Evolutionary conservation across 2,888 invertebrate genomes (phyloP).

Genomic region (Toxonevra muliebris): DNA sequence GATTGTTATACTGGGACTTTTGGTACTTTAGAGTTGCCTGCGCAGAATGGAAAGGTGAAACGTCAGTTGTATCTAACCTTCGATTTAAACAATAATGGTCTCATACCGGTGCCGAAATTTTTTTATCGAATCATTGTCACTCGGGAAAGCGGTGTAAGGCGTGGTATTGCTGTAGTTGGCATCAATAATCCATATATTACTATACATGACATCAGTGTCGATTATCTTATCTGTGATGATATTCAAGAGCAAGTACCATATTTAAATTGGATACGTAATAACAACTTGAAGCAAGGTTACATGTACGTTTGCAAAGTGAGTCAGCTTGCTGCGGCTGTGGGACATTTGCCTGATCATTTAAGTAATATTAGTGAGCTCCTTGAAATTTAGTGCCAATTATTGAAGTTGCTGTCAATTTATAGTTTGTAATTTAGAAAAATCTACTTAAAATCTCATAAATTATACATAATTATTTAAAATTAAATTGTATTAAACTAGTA

Average conservation of each 20-base stretch:
- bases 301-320: conserved; percentile 54
- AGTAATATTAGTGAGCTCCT: conserved; percentile 45
- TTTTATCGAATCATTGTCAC: conserved; percentile 69
- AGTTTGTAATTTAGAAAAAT: too few relatives aligned
- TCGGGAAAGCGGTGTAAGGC: conserved; percentile 29
- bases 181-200: conserved; percentile 61
- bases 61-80: conserved; percentile 58
- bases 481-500: too few relatives aligned
- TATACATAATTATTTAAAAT: too few relatives aligned
- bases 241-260: conserved; percentile 47
- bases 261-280: conserved; percentile 48
- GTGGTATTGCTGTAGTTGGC: conserved; percentile 68
- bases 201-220: conserved; percentile 45
- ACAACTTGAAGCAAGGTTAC: conserved; percentile 50
- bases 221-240: conserved; percentile 54
- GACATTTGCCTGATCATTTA: conserved; percentile 46
- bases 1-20: conserved; percentile 69
- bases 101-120: conserved; percentile 67
- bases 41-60: conserved; percentile 18
- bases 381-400: conserved; percentile 21
- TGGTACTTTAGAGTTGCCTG: conserved; percentile 66
- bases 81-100: conserved; percentile 53
- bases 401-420: too few relatives aligned
- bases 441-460: background rate
- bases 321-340: conserved; percentile 48